Percentiles rank a stretch among this genome's conserved stretches.
These are phyloP conservation scores for Pentamera pediparva DNA, from an alignment of 53 echinoderm and acorn worm genomes.

Conservation along the genomic window DNA sequence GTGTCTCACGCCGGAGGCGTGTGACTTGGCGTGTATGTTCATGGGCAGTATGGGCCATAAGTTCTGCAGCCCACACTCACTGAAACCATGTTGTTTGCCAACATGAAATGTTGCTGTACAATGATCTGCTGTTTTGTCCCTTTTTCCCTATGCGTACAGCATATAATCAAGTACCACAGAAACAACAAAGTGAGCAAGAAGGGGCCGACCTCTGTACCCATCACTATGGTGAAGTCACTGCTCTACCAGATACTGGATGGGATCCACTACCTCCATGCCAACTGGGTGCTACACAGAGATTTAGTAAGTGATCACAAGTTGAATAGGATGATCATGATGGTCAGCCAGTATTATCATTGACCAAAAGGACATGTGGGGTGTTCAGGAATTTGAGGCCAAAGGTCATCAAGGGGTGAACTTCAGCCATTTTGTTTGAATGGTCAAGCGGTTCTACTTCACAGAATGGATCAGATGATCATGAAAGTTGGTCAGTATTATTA, in stretches of 20 bases:
- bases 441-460: not conserved
- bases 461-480: too few relatives aligned
- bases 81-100: not conserved
- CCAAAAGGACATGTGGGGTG: not conserved
- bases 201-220: slow-evolving; percentile 76
- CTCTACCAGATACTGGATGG: slow-evolving; percentile 93
- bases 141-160: slow-evolving; percentile 36
- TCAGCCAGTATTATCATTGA: not conserved
- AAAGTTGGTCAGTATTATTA: too few relatives aligned
- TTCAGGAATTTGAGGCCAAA: not conserved
- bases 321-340: not conserved
- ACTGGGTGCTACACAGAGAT: slow-evolving; percentile 98
- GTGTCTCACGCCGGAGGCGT: too few relatives aligned
- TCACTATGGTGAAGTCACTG: slow-evolving; percentile 90
- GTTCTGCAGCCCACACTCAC: too few relatives aligned
- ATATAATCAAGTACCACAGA: slow-evolving; percentile 92
- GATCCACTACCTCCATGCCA: slow-evolving; percentile 92
- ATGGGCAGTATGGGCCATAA: too few relatives aligned
- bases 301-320: slow-evolving; percentile 49
- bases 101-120: not conserved
- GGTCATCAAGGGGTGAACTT: not conserved
- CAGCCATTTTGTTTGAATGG: not conserved
- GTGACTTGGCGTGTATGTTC: too few relatives aligned
- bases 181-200: slow-evolving; percentile 91
- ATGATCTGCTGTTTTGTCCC: not conserved